A percentile compares a stretch with the other conserved stretches of the same genome.
Evolutionary conservation across 1,140 invertebrate genomes (phyloP).

Genomic region (Dinoponera quadriceps): DNA sequence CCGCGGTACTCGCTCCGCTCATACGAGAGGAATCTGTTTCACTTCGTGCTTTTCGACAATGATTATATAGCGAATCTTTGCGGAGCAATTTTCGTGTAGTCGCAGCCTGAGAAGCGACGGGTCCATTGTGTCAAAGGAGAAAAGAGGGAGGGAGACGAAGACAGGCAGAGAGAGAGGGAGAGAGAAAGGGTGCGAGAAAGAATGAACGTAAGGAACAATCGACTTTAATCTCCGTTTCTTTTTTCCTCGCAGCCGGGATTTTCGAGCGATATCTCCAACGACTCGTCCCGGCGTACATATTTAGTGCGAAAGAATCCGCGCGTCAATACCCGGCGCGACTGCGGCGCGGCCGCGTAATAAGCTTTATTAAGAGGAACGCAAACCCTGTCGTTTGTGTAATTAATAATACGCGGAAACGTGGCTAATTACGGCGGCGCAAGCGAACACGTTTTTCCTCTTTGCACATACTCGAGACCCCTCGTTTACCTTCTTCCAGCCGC

Average conservation of each 20-base stretch:
- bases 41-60: slow-evolving; percentile 33
- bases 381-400: slow-evolving; percentile 35
- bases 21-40: slow-evolving; percentile 21
- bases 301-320: slow-evolving; percentile 1
- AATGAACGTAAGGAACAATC: slow-evolving; percentile 1
- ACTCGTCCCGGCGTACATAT: not conserved
- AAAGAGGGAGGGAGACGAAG: not conserved
- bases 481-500: slow-evolving; percentile 30
- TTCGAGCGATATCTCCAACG: slow-evolving; percentile 22
- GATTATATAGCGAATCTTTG: slow-evolving; percentile 46
- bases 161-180: too few species aligned
- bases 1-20: slow-evolving; percentile 16
- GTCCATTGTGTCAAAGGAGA: slow-evolving; percentile 1
- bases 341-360: not conserved
- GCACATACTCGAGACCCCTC: slow-evolving; percentile 15
- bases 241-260: not conserved
- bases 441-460: slow-evolving; percentile 52
- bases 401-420: slow-evolving; percentile 60
- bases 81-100: slow-evolving; percentile 31
- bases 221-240: slow-evolving; percentile 22
- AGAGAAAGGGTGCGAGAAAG: not conserved
- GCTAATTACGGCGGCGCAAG: slow-evolving; percentile 19
- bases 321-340: slow-evolving; percentile 4
- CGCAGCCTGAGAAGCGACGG: not conserved
- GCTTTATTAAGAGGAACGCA: slow-evolving; percentile 26